phyloP scores from a whole-genome alignment of 2,888 invertebrate genomes.

The Sminthurides aquaticus region DNA sequence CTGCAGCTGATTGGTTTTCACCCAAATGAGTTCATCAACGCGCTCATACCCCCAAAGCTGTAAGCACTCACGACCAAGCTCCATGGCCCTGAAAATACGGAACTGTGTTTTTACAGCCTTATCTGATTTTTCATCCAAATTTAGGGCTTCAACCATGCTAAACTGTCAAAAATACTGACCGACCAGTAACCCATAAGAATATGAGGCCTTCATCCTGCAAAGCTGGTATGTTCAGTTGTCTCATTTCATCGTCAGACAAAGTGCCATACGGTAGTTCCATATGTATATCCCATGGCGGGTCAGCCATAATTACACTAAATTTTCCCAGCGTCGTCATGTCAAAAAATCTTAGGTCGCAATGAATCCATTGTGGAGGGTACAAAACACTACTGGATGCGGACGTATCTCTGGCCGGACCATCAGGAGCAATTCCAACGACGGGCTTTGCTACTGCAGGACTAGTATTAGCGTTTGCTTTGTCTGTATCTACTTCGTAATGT shows the following conservation, averaged over 20 bases:
- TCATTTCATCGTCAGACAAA: slow-evolving; percentile 98
- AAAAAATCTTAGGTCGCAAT: slow-evolving; percentile 84
- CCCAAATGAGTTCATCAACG: slow-evolving; percentile 97
- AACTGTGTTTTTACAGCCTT: not conserved
- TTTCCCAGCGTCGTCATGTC: slow-evolving; percentile 91
- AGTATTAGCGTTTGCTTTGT: slow-evolving; percentile 34
- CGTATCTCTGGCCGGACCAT: slow-evolving; percentile 8
- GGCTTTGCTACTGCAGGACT: slow-evolving; percentile 15
- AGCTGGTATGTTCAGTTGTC: slow-evolving; percentile 85
- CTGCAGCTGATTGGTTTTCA: slow-evolving; percentile 96
- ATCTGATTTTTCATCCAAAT: not conserved
- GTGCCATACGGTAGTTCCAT: slow-evolving; percentile 97
- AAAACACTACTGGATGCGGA: slow-evolving; percentile 54
- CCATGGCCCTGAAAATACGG: slow-evolving; percentile 67
- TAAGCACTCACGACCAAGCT: slow-evolving; percentile 88
- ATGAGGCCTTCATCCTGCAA: slow-evolving; percentile 92
- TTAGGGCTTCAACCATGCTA: too few relatives aligned
- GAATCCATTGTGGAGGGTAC: slow-evolving; percentile 91
- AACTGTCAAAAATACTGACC: slow-evolving; percentile 49
- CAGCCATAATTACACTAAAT: slow-evolving; percentile 97
- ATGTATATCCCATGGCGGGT: slow-evolving; percentile 98
- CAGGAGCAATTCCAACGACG: slow-evolving; percentile 3
- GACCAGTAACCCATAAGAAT: slow-evolving; percentile 95
- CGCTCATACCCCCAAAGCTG: slow-evolving; percentile 95
- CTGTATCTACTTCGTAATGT: slow-evolving; percentile 90